Evolutionary conservation across 2,113 vertebrate species (phyloP), one percentile per base, ranked within the genome.

Genomic region (Lonchura striata): DNA sequence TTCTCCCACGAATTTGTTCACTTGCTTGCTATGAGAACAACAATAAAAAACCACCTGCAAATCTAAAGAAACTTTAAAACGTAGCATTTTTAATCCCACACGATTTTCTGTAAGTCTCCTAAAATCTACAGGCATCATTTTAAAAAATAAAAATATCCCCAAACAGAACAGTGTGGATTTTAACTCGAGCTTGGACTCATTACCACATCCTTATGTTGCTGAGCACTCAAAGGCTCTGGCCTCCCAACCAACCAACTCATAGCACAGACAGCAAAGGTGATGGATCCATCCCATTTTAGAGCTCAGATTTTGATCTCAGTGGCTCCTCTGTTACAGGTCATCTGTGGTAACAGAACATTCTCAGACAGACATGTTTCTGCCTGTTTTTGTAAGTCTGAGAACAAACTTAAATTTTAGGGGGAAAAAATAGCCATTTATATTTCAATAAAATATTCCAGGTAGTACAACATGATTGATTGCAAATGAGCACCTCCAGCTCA

Each of bases 131-230:
- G 63, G 28, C 50, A 47, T 54, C 0, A 5, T 77, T 87, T 78
- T 16, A 33, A 82, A 86, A 86, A 85, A n/a, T 13, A 64, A 84
- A 71, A 69, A 41, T 78, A 95, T 87, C 89, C 90, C 91, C 94
- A 82, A 47, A 84, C 35, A 7, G 24, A 81, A 64, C 49, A 44
- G 23, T 2, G 16, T 89, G 78, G 66, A 60, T 75, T 76, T 68
- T 18, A 91, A 56, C 54, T 57, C 37, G 5, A 12, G 3, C 33
- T 21, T 46, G 63, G 57, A 37, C 17, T 22, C 0, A 3, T 46
- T 63, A 61, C 71, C 16, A 6, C 70, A 57, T 20, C 70, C 41
- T 60, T 7, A 15, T 0, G 0, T 11, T 52, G 30, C 33, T 6
- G 57, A 57, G 61, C 59, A 12, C 42, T 5, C 52, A 27, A 33